phyloP scores from a whole-genome alignment of 1,140 invertebrate species.

The Cheumatopsyche charites region DNA sequence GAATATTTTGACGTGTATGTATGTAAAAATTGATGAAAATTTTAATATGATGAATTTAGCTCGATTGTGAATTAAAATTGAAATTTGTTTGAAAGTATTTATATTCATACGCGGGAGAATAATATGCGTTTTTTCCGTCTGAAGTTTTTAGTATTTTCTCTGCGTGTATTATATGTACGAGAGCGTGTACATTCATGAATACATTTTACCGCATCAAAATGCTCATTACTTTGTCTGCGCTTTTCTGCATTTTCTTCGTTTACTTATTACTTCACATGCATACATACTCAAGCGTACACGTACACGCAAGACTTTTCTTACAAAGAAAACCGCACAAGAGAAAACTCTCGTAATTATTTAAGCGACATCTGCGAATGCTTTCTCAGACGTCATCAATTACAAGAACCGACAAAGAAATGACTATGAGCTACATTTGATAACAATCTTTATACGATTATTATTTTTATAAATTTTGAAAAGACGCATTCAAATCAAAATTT shows the following conservation, averaged over 20 bases:
- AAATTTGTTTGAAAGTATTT: too few relatives aligned
- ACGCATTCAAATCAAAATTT: too few relatives aligned
- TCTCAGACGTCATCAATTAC: constrained; percentile 15
- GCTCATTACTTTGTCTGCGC: constrained; percentile 42
- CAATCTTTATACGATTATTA: too few relatives aligned
- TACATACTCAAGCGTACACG: constrained; percentile 1
- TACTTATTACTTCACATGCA: constrained; percentile 6
- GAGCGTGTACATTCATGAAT: neutral
- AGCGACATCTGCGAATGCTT: constrained; percentile 20
- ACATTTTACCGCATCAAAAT: constrained; percentile 32
- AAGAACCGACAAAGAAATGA: neutral
- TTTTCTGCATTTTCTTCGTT: constrained; percentile 32
- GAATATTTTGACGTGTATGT: too few relatives aligned
- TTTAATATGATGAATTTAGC: too few relatives aligned
- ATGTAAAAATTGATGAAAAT: too few relatives aligned
- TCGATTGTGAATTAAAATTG: too few relatives aligned
- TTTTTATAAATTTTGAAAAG: too few relatives aligned
- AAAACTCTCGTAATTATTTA: constrained; percentile 26
- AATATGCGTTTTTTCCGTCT: too few relatives aligned
- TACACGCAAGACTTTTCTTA: neutral
- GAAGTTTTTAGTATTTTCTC: too few relatives aligned
- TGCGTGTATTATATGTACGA: too few relatives aligned
- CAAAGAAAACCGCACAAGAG: constrained; percentile 27
- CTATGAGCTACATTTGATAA: neutral
- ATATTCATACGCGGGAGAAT: too few relatives aligned